Evolutionary conservation across 2,797 vertebrate species (phyloP).

Genomic region (Pagetopsis macropterus): DNA sequence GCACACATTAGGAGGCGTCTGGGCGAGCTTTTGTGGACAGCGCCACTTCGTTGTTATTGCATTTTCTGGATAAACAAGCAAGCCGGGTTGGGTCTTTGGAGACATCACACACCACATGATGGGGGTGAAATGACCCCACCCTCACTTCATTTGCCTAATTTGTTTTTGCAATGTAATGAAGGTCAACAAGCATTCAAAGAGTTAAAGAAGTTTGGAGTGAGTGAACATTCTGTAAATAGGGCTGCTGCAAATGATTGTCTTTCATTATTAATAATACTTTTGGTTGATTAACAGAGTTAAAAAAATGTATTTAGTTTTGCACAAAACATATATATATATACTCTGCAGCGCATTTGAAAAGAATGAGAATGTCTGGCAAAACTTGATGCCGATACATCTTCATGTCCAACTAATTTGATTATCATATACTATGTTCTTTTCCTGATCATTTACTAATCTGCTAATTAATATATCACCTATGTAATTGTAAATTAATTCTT

Average conservation of each 20-base stretch:
- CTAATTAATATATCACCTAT: too few species aligned
- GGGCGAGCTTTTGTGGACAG: constrained; percentile 46
- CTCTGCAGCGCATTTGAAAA: too few species aligned
- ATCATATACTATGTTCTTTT: too few species aligned
- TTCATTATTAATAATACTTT: neutral
- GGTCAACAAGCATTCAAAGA: neutral
- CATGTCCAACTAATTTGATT: too few species aligned
- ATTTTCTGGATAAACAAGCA: constrained; percentile 44
- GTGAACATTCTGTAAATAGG: neutral
- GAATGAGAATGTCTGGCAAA: too few species aligned
- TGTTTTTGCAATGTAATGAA: constrained; percentile 24
- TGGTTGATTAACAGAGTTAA: neutral
- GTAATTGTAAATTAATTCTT: too few species aligned
- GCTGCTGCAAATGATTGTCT: neutral
- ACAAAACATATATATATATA: too few species aligned
- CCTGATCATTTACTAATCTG: too few species aligned
- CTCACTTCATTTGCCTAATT: neutral
- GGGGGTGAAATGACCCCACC: neutral
- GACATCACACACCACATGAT: constrained; percentile 33
- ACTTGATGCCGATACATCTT: too few species aligned
- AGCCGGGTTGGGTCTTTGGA: constrained; percentile 29
- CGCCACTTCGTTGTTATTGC: constrained; percentile 22
- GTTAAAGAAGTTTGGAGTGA: neutral
- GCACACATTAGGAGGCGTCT: constrained; percentile 57
- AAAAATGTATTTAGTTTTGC: neutral